phyloP scores from a whole-genome alignment of 2,797 vertebrate genomes.

The Tapirus indicus region DNA sequence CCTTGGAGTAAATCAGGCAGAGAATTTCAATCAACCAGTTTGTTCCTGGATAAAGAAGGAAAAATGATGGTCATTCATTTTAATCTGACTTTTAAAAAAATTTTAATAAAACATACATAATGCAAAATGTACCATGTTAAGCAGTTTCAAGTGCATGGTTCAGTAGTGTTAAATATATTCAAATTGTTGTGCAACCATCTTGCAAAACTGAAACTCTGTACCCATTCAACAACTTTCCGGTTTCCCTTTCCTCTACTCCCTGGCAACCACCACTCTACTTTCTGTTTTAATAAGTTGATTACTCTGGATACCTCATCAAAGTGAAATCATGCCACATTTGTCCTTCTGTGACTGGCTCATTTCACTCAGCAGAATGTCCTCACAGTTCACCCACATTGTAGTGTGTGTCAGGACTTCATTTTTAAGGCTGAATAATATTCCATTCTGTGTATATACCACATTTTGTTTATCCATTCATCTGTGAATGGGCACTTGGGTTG shows the following conservation, averaged over 20 bases:
- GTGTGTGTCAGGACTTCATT: not conserved
- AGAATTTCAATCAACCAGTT: conserved; percentile 78
- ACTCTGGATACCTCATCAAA: too few species aligned
- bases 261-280: not conserved
- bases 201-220: not conserved
- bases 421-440: not conserved
- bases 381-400: not conserved
- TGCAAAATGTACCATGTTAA: not conserved
- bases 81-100: not conserved
- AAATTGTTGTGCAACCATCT: too few species aligned
- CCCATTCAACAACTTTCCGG: not conserved
- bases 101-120: not conserved
- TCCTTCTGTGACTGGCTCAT: too few species aligned
- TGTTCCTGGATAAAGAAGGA: conserved; percentile 48
- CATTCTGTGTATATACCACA: fast-evolving
- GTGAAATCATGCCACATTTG: not conserved
- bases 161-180: too few species aligned
- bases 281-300: not conserved
- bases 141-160: too few species aligned
- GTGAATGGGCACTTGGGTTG: not conserved
- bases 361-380: not conserved
- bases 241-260: fast-evolving
- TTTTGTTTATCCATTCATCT: too few species aligned
- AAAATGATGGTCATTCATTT: not conserved
- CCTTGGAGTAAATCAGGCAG: conserved; percentile 69